phyloP scores from a whole-genome alignment of 2,797 vertebrate species.

The Gastrophryne carolinensis region DNA sequence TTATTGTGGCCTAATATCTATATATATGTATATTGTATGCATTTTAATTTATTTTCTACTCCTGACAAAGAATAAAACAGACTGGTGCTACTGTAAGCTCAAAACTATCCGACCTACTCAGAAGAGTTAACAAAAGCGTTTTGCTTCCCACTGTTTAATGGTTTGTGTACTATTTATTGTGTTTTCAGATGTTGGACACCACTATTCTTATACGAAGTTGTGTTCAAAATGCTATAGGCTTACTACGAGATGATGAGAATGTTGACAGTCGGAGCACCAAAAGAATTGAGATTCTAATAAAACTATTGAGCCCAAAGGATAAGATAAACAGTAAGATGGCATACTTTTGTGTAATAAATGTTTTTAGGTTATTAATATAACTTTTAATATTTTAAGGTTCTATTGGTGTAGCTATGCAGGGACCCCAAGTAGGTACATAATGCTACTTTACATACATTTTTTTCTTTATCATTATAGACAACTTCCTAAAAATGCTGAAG shows the following conservation, averaged over 20 bases:
- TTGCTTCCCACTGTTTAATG: no score
- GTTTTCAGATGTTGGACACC: slow-evolving; percentile 74
- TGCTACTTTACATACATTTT: no score
- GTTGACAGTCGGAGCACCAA: slow-evolving; percentile 69
- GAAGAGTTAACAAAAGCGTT: no score
- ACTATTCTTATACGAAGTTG: slow-evolving; percentile 84
- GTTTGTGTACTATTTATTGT: neutral
- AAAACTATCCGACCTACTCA: no score
- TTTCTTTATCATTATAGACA: slow-evolving; percentile 72
- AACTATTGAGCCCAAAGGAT: slow-evolving; percentile 71
- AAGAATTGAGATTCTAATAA: slow-evolving; percentile 82
- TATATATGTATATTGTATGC: no score
- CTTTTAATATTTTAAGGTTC: no score
- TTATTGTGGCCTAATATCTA: no score
- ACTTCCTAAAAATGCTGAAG: slow-evolving; percentile 78
- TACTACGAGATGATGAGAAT: slow-evolving; percentile 78
- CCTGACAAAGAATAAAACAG: no score
- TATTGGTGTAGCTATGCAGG: no score
- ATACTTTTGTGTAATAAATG: neutral
- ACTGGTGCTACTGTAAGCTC: no score
- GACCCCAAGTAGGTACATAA: no score
- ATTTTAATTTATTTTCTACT: no score
- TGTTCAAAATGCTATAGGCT: slow-evolving; percentile 85
- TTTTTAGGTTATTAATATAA: neutral
- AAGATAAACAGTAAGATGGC: slow-evolving; percentile 65